Evolutionary conservation across 2,113 vertebrate genomes (phyloP).

Genomic region (Cathartes aura): DNA sequence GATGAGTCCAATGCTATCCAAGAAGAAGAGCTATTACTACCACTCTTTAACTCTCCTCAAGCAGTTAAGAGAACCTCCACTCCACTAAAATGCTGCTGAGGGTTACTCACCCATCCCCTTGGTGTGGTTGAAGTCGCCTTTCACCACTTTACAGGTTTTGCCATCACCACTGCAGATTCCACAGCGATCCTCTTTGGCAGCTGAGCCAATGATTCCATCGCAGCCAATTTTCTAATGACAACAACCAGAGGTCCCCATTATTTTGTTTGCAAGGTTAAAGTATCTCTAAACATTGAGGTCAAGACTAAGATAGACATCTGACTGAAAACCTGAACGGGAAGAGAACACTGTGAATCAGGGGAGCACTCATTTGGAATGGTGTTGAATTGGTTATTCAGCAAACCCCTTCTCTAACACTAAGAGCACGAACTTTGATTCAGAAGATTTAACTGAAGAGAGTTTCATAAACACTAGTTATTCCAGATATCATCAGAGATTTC

Average conservation of each 20-base stretch:
- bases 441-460: background rate
- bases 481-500: background rate
- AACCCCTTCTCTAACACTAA: background rate
- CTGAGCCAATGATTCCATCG: conserved; percentile 92
- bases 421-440: background rate
- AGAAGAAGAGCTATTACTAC: background rate
- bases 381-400: background rate
- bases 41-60: background rate
- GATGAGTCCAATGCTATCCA: background rate
- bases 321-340: background rate
- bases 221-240: conserved; percentile 91
- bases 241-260: conserved; percentile 64
- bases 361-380: background rate
- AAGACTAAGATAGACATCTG: background rate
- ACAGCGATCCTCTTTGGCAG: conserved; percentile 92
- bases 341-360: background rate
- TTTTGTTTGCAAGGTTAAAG: background rate
- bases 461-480: background rate
- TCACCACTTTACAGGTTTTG: conserved; percentile 92
- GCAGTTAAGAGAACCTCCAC: background rate
- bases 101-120: conserved; percentile 90
- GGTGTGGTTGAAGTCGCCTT: conserved; percentile 95
- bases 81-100: background rate
- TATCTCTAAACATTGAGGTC: background rate
- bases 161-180: conserved; percentile 93